Evolutionary conservation across 2,888 invertebrate genomes (phyloP).

Genomic region (Idaea biselata): DNA sequence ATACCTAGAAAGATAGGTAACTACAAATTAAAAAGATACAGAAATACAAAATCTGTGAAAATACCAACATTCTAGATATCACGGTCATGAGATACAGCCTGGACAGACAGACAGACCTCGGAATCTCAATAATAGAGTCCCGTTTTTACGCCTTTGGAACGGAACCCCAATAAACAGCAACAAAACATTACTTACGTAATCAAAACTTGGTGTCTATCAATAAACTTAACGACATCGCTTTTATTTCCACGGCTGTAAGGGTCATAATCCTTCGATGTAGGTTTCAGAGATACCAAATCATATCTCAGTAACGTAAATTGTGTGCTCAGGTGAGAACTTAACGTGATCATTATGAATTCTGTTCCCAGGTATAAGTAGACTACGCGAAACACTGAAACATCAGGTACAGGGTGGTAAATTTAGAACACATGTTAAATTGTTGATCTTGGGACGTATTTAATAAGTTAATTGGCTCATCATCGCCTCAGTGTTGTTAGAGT

Average conservation of each 20-base stretch:
- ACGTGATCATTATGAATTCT: conserved; percentile 48
- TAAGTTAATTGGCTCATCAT: too few species aligned
- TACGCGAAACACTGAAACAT: conserved; percentile 44
- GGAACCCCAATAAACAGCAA: background rate
- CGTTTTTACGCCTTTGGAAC: too few species aligned
- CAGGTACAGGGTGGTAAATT: conserved; percentile 6
- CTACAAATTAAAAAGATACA: too few species aligned
- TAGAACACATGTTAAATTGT: too few species aligned
- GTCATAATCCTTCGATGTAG: conserved; percentile 15
- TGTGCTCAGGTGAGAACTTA: conserved; percentile 48
- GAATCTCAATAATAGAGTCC: too few species aligned
- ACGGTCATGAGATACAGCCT: too few species aligned
- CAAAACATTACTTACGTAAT: conserved; percentile 40
- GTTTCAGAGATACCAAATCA: conserved; percentile 39
- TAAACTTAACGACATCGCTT: conserved; percentile 21
- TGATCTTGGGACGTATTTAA: too few species aligned
- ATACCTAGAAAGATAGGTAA: too few species aligned
- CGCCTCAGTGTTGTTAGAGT: too few species aligned
- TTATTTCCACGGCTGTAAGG: conserved; percentile 1
- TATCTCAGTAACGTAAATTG: conserved; percentile 49
- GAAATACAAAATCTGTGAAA: too few species aligned
- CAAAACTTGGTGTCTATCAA: conserved; percentile 48
- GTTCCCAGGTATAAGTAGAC: conserved; percentile 44
- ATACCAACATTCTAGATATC: too few species aligned
- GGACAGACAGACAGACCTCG: too few species aligned